Conservation (phyloP, 2,113 vertebrate species). For the Balaeniceps rex region DNA sequence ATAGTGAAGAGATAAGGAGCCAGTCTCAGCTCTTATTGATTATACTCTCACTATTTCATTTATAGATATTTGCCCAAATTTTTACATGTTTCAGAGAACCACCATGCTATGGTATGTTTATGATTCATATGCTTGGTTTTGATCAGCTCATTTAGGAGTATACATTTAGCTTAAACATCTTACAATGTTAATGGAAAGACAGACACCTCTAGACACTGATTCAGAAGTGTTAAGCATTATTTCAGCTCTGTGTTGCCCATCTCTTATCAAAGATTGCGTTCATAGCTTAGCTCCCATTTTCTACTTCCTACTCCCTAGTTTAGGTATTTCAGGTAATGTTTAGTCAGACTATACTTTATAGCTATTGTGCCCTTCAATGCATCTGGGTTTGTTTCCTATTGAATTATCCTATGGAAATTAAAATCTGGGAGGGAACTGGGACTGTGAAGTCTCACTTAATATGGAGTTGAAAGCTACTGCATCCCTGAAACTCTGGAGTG, state of each 20-base stretch:
- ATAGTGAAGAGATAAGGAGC: not conserved
- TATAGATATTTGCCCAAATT: not conserved
- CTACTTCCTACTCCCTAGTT: not conserved
- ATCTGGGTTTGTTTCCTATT: not conserved
- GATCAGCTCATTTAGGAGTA: not conserved
- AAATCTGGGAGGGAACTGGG: not conserved
- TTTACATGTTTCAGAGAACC: not conserved
- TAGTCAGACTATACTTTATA: not conserved
- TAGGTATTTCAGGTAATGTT: not conserved
- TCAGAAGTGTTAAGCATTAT: not conserved
- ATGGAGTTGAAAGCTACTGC: not conserved
- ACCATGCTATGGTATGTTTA: not conserved
- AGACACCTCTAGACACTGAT: not conserved
- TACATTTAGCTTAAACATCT: not conserved
- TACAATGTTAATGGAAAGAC: not conserved
- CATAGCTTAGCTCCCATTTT: not conserved
- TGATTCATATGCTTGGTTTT: not conserved
- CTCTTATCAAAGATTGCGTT: not conserved
- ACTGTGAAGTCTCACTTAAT: not conserved
- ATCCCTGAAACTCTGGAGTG: not conserved
- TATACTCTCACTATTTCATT: not conserved
- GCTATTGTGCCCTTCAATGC: accelerated
- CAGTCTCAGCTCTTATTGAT: not conserved
- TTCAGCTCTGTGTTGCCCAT: not conserved
- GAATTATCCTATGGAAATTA: not conserved